phyloP scores from a whole-genome alignment of 2,888 invertebrate species.

The Drosophila buzzatii region DNA sequence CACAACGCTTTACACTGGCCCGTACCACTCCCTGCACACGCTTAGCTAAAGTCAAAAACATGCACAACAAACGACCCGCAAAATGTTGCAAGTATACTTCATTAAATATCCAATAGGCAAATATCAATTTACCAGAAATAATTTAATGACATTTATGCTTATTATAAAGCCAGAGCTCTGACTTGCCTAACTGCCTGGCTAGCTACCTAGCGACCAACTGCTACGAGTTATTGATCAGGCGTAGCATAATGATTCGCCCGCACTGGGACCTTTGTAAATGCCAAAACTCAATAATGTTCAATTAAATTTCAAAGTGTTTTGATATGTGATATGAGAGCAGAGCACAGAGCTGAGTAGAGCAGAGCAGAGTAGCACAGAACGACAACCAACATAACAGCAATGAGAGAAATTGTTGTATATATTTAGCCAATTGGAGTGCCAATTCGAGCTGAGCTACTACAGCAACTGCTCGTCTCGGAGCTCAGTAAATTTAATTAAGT shows the following conservation, averaged over 20 bases:
- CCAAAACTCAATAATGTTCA: slow-evolving; percentile 50
- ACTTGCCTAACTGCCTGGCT: background rate
- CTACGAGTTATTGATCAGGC: slow-evolving; percentile 26
- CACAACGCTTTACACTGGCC: slow-evolving; percentile 10
- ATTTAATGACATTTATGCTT: slow-evolving; percentile 59
- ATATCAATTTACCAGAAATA: slow-evolving; percentile 60
- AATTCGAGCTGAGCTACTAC: background rate
- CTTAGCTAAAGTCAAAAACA: slow-evolving; percentile 8
- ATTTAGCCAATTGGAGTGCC: slow-evolving; percentile 8
- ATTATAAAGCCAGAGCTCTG: slow-evolving; percentile 28
- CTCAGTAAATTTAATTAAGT: slow-evolving; percentile 43
- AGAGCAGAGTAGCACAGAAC: background rate
- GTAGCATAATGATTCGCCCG: slow-evolving; percentile 28
- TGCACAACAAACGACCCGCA: slow-evolving; percentile 26
- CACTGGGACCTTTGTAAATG: slow-evolving; percentile 15
- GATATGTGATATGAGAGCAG: slow-evolving; percentile 35
- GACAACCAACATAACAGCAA: slow-evolving; percentile 2
- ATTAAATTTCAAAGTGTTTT: slow-evolving; percentile 45
- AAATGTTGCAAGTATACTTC: slow-evolving; percentile 44
- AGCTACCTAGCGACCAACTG: background rate
- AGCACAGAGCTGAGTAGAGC: background rate
- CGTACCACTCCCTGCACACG: background rate
- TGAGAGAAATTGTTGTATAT: background rate
- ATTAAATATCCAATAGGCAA: slow-evolving; percentile 57
- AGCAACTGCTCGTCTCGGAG: background rate